phyloP scores from a whole-genome alignment of 2,888 invertebrate genomes.

The Apotomis turbidana region DNA sequence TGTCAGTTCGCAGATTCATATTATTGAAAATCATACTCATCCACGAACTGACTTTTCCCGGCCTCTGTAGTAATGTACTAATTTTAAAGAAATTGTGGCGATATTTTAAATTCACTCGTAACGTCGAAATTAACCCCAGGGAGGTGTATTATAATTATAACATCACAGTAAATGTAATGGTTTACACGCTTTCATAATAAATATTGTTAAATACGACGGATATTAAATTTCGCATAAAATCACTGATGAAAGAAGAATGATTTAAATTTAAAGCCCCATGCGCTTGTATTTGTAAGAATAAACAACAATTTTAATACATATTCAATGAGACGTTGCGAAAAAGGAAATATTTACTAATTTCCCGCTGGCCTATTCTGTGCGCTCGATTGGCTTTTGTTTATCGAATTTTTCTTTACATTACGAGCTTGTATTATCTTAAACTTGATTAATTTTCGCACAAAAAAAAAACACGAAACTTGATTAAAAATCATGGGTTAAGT shows the following conservation, averaged over 20 bases:
- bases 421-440: background rate
- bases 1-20: no score
- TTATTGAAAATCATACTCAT: no score
- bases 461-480: background rate
- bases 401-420: background rate
- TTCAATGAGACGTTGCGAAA: slow-evolving; percentile 13
- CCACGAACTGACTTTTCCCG: no score
- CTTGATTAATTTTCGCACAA: background rate
- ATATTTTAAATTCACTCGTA: no score
- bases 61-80: no score
- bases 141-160: no score
- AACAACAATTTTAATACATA: slow-evolving; percentile 21
- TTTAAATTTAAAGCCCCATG: background rate
- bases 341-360: slow-evolving; percentile 26
- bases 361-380: slow-evolving; percentile 2
- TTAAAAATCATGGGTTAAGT: background rate
- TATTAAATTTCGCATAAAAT: background rate
- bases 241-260: background rate
- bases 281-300: slow-evolving; percentile 6
- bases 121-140: no score
- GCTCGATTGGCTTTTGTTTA: background rate
- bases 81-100: no score
- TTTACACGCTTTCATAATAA: no score
- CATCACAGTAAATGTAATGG: no score
- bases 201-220: background rate